Conservation (phyloP, 2,797 vertebrate species). For the Merluccius polli region DNA sequence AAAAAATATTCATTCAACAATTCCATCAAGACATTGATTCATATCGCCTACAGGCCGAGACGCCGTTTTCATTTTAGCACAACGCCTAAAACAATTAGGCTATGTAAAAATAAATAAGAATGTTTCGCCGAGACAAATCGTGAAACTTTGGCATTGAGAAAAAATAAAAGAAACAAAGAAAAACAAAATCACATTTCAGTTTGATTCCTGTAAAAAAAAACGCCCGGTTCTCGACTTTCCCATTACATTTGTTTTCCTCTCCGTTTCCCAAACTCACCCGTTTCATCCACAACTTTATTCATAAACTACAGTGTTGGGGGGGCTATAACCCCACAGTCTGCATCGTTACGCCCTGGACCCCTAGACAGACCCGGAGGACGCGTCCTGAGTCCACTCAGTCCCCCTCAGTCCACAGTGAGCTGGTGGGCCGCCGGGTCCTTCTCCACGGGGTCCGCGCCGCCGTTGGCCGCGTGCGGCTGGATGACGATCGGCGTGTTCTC, state of each 20-base stretch:
- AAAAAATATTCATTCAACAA: not conserved
- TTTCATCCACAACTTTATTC: not conserved
- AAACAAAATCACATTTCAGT: not conserved
- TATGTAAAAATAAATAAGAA: not conserved
- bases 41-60: too few relatives aligned
- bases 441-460: not conserved
- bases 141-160: not conserved
- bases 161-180: not conserved
- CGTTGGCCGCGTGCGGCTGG: conserved; percentile 48
- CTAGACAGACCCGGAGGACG: not conserved
- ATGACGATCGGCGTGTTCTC: conserved; percentile 55
- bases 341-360: not conserved
- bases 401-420: not conserved
- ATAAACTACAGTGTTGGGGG: not conserved
- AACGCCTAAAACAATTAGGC: not conserved
- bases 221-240: not conserved
- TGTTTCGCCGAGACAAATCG: not conserved
- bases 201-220: not conserved
- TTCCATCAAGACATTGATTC: not conserved
- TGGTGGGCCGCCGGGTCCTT: not conserved
- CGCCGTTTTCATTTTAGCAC: not conserved
- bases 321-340: not conserved
- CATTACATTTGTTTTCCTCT: too few relatives aligned
- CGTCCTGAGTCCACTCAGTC: not conserved
- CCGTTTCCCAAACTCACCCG: not conserved